Evolutionary conservation across 2,113 vertebrate genomes (phyloP).

Genomic region (Prunella himalayana): DNA sequence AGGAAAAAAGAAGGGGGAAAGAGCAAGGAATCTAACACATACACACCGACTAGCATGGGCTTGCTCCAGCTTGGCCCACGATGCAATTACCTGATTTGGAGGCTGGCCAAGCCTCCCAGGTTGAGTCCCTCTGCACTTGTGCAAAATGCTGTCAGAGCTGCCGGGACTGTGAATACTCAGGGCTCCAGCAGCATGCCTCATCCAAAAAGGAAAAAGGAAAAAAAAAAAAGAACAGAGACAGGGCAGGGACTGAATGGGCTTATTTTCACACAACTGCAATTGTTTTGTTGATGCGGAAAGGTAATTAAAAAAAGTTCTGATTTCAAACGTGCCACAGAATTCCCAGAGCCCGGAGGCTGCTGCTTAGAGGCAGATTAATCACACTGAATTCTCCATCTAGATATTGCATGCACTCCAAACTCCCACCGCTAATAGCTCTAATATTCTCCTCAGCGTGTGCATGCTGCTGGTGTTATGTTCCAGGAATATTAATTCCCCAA

Average conservation of each 20-base stretch:
- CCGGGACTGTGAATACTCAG: neutral
- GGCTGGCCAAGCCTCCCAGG: neutral
- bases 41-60: neutral
- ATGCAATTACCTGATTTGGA: conserved; percentile 40
- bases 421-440: conserved; percentile 83
- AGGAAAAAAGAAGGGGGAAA: neutral
- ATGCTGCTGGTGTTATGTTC: conserved; percentile 80
- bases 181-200: neutral
- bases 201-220: neutral
- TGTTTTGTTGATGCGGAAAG: conserved; percentile 68
- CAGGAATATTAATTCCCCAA: conserved; percentile 82
- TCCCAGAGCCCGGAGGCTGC: conserved; percentile 76
- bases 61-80: conserved; percentile 31
- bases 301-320: conserved; percentile 75
- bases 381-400: conserved; percentile 82
- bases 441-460: conserved; percentile 84
- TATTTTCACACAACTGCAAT: conserved; percentile 58
- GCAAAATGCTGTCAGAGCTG: conserved; percentile 32
- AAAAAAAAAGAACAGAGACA: neutral
- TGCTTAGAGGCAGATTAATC: conserved; percentile 86
- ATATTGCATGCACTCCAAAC: conserved; percentile 79
- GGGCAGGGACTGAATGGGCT: conserved; percentile 41
- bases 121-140: conserved; percentile 23
- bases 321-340: conserved; percentile 80
- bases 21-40: neutral